Evolutionary conservation across 2,888 invertebrate genomes (phyloP), one percentile per base, ranked within the genome.

Genomic region (Uloborus plumipes): DNA sequence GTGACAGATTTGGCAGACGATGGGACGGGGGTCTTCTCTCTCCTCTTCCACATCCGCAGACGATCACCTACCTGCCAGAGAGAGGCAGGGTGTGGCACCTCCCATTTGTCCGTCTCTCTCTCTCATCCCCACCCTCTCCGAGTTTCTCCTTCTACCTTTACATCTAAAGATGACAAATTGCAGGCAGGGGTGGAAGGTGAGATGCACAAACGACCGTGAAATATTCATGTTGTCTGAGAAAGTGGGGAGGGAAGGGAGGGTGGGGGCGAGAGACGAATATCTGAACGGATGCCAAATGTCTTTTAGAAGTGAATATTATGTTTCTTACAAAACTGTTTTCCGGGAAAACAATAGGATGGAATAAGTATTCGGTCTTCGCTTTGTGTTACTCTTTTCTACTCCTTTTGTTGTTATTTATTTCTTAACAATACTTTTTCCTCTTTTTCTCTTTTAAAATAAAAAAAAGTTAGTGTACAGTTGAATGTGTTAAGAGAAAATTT

Each of bases 1-100:
- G 70, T 71, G 70, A 65, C 71, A 64, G 53, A 58, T 65, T 70
- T 77, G 70, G 70, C 77, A 77, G 65, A 70, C 76, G 69, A 69
- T 67, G 58, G 26, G 69, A 69, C 61, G 58, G 26, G 31, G 62
- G 20, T 66, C 26, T n/a, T n/a, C n/a, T n/a, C n/a, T 61, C 67
- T 16, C 22, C 26, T n/a, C 51, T 49, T 39, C 59, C 66, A 31
- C 58, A 59, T 71, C 55, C 55, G 39, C 39, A 39, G 39, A 39
- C 39, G 39, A 11, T 55, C 49, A 71, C n/a, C 59, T 62, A 72
- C 76, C 76, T 76, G 76, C 76, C 76, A 76, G 69, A 22, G 69
- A 22, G 65, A 69, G 51, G 61, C 51, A 69, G 69, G 76, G 76
- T 76, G 76, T 69, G 76, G 76, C 47, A 74, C 55, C 47, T 18